Percentiles rank a stretch among this genome's conserved stretches.
Conservation (phyloP, 2,888 invertebrate genomes). For the Gerris lacustris region DNA sequence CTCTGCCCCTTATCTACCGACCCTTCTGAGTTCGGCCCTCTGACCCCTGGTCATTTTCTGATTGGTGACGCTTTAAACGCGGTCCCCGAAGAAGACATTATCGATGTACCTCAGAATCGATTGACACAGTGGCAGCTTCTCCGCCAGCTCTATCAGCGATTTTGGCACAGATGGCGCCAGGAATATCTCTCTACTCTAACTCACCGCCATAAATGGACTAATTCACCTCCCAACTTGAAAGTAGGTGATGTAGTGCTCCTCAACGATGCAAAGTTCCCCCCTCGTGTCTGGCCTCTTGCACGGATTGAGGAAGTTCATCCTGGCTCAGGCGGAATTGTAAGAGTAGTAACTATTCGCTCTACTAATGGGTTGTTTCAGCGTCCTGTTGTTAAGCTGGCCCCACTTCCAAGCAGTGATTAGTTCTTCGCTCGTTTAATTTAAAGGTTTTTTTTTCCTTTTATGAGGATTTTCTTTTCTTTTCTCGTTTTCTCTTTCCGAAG, state of each 20-base stretch:
- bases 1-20: constrained; percentile 29
- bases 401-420: no score
- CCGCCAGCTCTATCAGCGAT: constrained; percentile 21
- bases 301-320: constrained; percentile 19
- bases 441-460: no score
- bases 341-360: constrained; percentile 21
- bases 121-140: constrained; percentile 27
- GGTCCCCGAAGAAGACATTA: constrained; percentile 29
- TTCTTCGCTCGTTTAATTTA: no score
- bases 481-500: no score
- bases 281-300: constrained; percentile 17
- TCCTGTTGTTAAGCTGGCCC: no score
- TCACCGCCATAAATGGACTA: constrained; percentile 19
- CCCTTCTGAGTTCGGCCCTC: constrained; percentile 25
- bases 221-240: constrained; percentile 11
- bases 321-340: constrained; percentile 19
- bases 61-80: constrained; percentile 26
- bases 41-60: no score
- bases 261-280: constrained; percentile 6
- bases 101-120: constrained; percentile 20
- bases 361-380: no score
- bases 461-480: no score
- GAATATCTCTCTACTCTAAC: constrained; percentile 23
- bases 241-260: constrained; percentile 22
- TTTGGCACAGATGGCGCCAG: constrained; percentile 28